Base-by-base conservation (phyloP, 1,140 invertebrate species). In the Zaprionus inermis region DNA sequence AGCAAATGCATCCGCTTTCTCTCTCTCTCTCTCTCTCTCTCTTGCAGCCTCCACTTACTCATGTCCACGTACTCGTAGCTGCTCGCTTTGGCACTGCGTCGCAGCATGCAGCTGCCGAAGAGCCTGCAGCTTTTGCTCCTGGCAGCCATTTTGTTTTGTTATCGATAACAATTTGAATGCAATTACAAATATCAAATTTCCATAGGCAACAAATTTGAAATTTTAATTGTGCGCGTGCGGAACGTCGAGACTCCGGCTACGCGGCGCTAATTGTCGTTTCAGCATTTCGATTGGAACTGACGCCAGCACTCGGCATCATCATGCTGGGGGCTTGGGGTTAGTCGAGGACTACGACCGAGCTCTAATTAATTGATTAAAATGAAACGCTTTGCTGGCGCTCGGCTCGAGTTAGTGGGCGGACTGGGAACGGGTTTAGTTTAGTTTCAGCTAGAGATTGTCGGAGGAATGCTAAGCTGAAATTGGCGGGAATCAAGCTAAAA, bases 351-450 rank as follows among this genome's bases (percentile, higher is more conserved):
- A 65, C 57, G 57, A 66, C 60, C 59, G 58, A 51, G 72, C 41
- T 71, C 69, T 89, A 89, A 89, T 89, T 89, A 89, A 88, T 88
- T 89, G 78, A 88, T 88, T 88, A 88, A 88, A 84, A 78, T 77
- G 83, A 83, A 56, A 54, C 64, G 54, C 24, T 30, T 24, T 63
- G 55, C 69, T 56, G 44, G 36, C 64, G 54, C 24, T 30, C 22
- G 63, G 41, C 69, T 56, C 46, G 36, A 59, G 44, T 36, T 52
- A 55, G 59, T 60, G 57, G 49, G 72, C 54, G 44, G 30, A 56
- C 54, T 49, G 36, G 3, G 36, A 59, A 72, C 54, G 38, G 56
- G 75, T 68, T 75, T 52, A 9, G 63, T 30, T 61, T 18, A 38
- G 63, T 72, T 66, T 18, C n/a, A 54, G 28, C 38, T 16, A 14